These are phyloP conservation scores for Aphidius colemani DNA, from an alignment of 2,888 invertebrate genomes.

Conservation along the genomic window DNA sequence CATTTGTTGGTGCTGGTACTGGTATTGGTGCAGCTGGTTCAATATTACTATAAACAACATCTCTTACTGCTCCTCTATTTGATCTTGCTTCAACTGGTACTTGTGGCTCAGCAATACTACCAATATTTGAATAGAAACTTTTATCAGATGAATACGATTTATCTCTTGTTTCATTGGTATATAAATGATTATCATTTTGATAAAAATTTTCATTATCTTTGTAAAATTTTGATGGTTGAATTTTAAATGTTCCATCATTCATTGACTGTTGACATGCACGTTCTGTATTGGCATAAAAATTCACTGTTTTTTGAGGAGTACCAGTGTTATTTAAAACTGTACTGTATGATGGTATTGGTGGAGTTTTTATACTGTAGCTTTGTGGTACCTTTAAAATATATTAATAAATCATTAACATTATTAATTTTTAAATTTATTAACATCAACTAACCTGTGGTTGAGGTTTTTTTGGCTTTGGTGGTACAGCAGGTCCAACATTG, in stretches of 20 bases:
- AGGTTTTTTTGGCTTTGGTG: constrained; percentile 74
- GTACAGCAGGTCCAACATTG: constrained; percentile 79
- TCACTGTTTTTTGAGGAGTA: constrained; percentile 48
- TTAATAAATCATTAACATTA: background rate
- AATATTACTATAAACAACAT: constrained; percentile 57
- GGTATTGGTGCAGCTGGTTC: constrained; percentile 48
- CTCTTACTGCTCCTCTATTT: constrained; percentile 41
- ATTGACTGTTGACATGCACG: constrained; percentile 48
- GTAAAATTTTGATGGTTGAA: constrained; percentile 40
- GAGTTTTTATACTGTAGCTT: constrained; percentile 72
- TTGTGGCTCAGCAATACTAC: constrained; percentile 50
- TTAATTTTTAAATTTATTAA: constrained; percentile 13
- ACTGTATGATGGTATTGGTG: constrained; percentile 77
- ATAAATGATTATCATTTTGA: constrained; percentile 51
- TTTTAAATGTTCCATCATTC: constrained; percentile 50
- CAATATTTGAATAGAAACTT: constrained; percentile 56
- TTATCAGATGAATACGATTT: constrained; percentile 52
- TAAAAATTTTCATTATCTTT: constrained; percentile 47
- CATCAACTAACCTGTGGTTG: constrained; percentile 63
- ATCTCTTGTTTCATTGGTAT: constrained; percentile 47
- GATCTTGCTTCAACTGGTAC: constrained; percentile 47
- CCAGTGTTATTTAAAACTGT: constrained; percentile 67
- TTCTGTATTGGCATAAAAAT: constrained; percentile 56
- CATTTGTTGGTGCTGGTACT: constrained; percentile 54
- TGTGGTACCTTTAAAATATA: constrained; percentile 69